A percentile compares a stretch with the other conserved stretches of the same genome.
Conservation (phyloP, 2,888 invertebrate genomes). For the Cerceris rybyensis region DNA sequence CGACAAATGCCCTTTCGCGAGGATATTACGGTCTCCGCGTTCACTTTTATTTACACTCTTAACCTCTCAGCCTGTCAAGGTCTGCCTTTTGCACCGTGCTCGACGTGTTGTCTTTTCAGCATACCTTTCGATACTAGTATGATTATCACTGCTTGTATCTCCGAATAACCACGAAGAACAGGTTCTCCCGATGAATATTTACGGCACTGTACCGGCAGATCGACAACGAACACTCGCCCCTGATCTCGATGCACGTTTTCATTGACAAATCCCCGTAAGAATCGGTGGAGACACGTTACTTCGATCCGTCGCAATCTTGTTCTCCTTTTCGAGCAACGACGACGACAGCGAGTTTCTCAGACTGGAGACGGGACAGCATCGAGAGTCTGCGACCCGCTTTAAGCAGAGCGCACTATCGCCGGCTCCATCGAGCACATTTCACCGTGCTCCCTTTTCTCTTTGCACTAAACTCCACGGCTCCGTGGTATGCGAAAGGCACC, state of each 20-base stretch:
- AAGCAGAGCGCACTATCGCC: conserved; percentile 57
- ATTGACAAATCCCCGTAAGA: conserved; percentile 4
- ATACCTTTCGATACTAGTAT: conserved; percentile 10
- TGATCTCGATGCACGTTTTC: conserved; percentile 27
- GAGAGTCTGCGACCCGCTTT: conserved; percentile 59
- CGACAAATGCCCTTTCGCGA: not conserved
- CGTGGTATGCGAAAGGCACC: conserved; percentile 17
- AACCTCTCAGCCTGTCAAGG: conserved; percentile 1
- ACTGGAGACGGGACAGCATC: conserved; percentile 46
- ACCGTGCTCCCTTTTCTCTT: conserved; percentile 59
- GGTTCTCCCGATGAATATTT: conserved; percentile 16
- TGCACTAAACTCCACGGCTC: conserved; percentile 23
- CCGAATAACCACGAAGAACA: not conserved
- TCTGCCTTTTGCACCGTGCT: conserved; percentile 21
- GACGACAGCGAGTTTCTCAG: conserved; percentile 29
- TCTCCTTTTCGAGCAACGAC: conserved; percentile 30
- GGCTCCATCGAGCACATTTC: conserved; percentile 56
- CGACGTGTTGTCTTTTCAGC: conserved; percentile 11
- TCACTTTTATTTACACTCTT: conserved; percentile 44
- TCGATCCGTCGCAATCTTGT: conserved; percentile 27
- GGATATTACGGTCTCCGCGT: conserved; percentile 1
- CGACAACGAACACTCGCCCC: conserved; percentile 15
- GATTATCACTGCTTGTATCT: conserved; percentile 5
- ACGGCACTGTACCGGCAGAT: conserved; percentile 36
- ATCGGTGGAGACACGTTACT: not conserved